Percentiles rank a stretch among this genome's conserved stretches.
Evolutionary conservation across 2,888 invertebrate genomes (phyloP).

Genomic region (Hesperia comma): DNA sequence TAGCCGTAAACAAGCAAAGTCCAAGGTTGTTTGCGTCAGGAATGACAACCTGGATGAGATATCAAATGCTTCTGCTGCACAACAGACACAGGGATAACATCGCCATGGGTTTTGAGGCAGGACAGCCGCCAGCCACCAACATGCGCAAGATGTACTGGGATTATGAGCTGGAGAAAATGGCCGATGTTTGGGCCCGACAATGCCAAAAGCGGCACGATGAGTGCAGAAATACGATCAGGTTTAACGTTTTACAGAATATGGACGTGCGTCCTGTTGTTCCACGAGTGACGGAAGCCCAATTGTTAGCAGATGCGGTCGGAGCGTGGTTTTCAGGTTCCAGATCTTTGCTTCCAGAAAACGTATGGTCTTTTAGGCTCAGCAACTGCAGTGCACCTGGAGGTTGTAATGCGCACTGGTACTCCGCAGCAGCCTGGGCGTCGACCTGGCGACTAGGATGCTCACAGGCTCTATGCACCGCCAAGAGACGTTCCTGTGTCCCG

Average conservation of each 20-base stretch:
- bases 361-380: slow-evolving; percentile 67
- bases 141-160: slow-evolving; percentile 83
- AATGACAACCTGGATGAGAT: slow-evolving; percentile 77
- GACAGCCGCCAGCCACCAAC: slow-evolving; percentile 77
- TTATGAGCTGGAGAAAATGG: slow-evolving; percentile 73
- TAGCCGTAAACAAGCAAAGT: slow-evolving; percentile 64
- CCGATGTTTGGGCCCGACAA: slow-evolving; percentile 77
- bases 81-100: slow-evolving; percentile 77
- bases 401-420: slow-evolving; percentile 75
- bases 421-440: slow-evolving; percentile 75
- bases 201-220: slow-evolving; percentile 80
- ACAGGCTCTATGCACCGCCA: slow-evolving; percentile 71
- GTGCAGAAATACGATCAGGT: slow-evolving; percentile 73
- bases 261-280: slow-evolving; percentile 71
- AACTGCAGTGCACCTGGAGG: slow-evolving; percentile 75
- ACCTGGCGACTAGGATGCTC: slow-evolving; percentile 78
- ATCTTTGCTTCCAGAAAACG: slow-evolving; percentile 64
- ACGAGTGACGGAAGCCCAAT: slow-evolving; percentile 72
- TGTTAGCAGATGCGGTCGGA: slow-evolving; percentile 73
- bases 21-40: slow-evolving; percentile 71
- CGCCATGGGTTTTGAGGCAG: slow-evolving; percentile 75
- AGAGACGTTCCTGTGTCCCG: slow-evolving; percentile 62
- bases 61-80: slow-evolving; percentile 70
- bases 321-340: slow-evolving; percentile 77
- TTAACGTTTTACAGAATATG: slow-evolving; percentile 76